Conservation (phyloP, 2,888 invertebrate species). For the Sphaeridia pumilis region DNA sequence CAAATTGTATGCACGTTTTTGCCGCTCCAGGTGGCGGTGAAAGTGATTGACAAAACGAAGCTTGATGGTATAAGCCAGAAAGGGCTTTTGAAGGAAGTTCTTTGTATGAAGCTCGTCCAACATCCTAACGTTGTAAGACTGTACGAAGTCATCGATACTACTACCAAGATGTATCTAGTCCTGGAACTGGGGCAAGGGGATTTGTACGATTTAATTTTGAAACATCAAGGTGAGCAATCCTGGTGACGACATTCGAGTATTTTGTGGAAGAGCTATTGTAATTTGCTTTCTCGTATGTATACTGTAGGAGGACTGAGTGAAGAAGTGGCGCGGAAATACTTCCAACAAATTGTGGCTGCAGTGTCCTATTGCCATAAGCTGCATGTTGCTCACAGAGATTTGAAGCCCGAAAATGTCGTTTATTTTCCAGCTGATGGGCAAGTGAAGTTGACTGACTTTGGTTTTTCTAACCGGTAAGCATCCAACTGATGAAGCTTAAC, state of each 20-base stretch:
- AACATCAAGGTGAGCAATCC: constrained; percentile 24
- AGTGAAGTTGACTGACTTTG: constrained; percentile 98
- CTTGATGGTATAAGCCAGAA: constrained; percentile 89
- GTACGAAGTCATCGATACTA: constrained; percentile 99
- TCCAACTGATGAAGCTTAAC: no score
- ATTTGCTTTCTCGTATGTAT: no score
- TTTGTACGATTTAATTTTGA: constrained; percentile 29
- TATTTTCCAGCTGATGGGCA: constrained; percentile 74
- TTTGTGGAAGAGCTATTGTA: no score
- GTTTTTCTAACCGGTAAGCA: constrained; percentile 71
- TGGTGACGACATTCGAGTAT: background rate
- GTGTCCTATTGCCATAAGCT: constrained; percentile 92
- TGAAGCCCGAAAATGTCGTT: constrained; percentile 99
- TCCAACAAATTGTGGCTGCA: constrained; percentile 90
- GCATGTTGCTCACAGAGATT: constrained; percentile 76
- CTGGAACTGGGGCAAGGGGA: constrained; percentile 89
- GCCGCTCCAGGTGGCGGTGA: constrained; percentile 43
- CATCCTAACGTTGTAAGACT: constrained; percentile 91
- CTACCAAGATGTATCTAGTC: constrained; percentile 92
- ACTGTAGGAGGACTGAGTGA: constrained; percentile 62
- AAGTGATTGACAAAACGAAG: constrained; percentile 93
- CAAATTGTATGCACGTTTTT: background rate
- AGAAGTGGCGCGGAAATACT: constrained; percentile 76
- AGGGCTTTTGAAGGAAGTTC: constrained; percentile 90
- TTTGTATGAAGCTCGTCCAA: constrained; percentile 57